Base-by-base conservation (phyloP, 2,797 vertebrate genomes). In the Lacerta bilineata region DNA sequence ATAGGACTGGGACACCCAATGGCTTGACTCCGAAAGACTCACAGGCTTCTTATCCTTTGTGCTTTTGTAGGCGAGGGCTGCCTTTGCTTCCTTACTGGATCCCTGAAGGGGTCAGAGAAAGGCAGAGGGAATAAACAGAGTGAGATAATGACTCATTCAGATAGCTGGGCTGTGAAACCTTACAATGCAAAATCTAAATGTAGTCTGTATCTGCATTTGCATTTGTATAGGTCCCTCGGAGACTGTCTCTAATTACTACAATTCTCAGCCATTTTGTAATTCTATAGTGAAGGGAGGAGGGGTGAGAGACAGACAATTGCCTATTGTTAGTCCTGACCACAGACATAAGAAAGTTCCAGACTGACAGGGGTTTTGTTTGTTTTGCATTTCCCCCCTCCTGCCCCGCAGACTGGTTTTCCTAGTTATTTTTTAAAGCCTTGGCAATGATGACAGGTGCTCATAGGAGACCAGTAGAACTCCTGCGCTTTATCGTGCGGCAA, bases 281-380 rank as follows among this genome's bases (percentile, higher is more conserved):
- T 83, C 36, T 71, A 71, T 33, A 66, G 55, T 1, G 2, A 75
- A 41, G 10, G 33, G 25, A 88, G 86, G 64, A 76, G 61, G 46
- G 55, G 39, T 18, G 25, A 39, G 10, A 68, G 33, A 50, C n/a
- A 59, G 88, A 89, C 64, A 91, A 84, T 20, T 79, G 36, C 13
- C 80, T 83, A 0, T 90, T 91, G 86, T 93, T 77, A 86, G 41
- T 69, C 39, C 79, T 72, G 29, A 72, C 36, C 66, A 43, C 20
- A 72, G 27, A 43, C 43, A 84, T 46, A 84, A 79, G 29, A 29
- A 61, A 88, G 20, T 33, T 29, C 6, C 71, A 72, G 17, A 71
- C 29, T 72, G 25, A 74, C 39, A 71, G 23, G 71, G 13, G 13
- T 66, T 83, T 66, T 66, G 8, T 29, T 59, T 8, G 18, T 20